Evolutionary conservation across 1,140 invertebrate genomes (phyloP), one percentile per base, ranked within the genome.

Genomic region (Manduca sexta): DNA sequence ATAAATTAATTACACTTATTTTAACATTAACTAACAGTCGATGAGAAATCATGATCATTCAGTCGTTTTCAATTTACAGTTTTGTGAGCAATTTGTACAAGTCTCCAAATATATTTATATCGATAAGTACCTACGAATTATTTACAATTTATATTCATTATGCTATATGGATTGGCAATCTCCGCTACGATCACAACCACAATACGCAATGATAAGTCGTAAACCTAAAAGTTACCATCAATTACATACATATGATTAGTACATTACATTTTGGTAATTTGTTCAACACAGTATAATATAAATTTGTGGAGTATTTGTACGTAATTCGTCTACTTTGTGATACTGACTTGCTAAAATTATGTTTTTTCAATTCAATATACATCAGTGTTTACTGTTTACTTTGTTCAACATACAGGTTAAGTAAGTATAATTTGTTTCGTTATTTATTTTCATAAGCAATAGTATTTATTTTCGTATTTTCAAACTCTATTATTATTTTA

Each of bases 1-100:
- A 29, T 30, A 21, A 21, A 12, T 29, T 26, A 42, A 17, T 40
- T 12, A 12, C 15, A 45, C 14, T 35, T 45, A 45, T 35, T 34
- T 34, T 21, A 34, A 11, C 43, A 15, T 56, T 56, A 59, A 49
- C 75, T 81, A 81, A 64, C 80, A 84, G 74, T 84, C 77, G 68
- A 81, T 74, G 75, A 78, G 64, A 76, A 80, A 80, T 68, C 66
- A 61, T 77, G 70, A 77, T 64, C 70, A 63, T 74, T 83, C 80
- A 84, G 80, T 84, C 80, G 63, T 84, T 75, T 79, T 74, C 69
- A 82, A 74, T 77, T 79, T 77, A 80, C 73, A 77, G 56, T 50
- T 69, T 74, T 69, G 60, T 84, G 81, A 84, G 81, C 81, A 84
- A 76, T 82, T 84, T 84, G 81, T 84, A 84, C 78, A 84, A 79